These are phyloP conservation scores for Drosophila fuyamai DNA, from an alignment of 1,140 invertebrate genomes.

Conservation along the genomic window DNA sequence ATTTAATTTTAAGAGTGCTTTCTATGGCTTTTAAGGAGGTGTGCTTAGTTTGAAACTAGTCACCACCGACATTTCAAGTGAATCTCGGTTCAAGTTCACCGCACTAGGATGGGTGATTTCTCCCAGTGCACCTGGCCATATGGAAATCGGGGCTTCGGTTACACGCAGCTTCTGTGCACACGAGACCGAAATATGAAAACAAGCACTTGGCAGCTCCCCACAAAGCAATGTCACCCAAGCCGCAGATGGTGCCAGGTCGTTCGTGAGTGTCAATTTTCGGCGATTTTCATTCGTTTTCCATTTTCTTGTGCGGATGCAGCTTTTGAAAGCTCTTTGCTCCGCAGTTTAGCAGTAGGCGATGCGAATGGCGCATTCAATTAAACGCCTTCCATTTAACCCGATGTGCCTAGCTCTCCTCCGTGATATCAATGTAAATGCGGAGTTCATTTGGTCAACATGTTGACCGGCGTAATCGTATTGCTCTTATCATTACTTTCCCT, in stretches of 20 bases:
- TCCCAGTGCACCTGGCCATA: slow-evolving; percentile 17
- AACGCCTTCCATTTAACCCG: slow-evolving; percentile 57
- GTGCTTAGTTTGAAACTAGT: too few relatives aligned
- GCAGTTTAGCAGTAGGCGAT: slow-evolving; percentile 43
- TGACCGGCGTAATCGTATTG: slow-evolving; percentile 17
- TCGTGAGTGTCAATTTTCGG: slow-evolving; percentile 45
- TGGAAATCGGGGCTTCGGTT: slow-evolving; percentile 51
- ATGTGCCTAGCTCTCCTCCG: slow-evolving; percentile 22
- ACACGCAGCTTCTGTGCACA: slow-evolving; percentile 59
- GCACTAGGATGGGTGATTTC: slow-evolving; percentile 1
- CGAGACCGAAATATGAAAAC: slow-evolving; percentile 29
- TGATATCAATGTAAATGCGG: slow-evolving; percentile 35
- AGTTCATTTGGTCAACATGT: slow-evolving; percentile 29
- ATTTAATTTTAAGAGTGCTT: too few relatives aligned
- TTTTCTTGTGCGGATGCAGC: slow-evolving; percentile 45
- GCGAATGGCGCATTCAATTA: slow-evolving; percentile 58
- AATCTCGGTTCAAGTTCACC: too few relatives aligned
- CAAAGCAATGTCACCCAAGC: slow-evolving; percentile 70
- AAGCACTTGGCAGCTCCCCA: slow-evolving; percentile 20
- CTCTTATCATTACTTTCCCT: slow-evolving; percentile 62
- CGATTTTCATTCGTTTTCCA: slow-evolving; percentile 47
- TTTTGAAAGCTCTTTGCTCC: slow-evolving; percentile 37
- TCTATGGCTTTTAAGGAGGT: too few relatives aligned
- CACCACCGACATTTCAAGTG: too few relatives aligned
- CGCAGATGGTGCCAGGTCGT: slow-evolving; percentile 45